Evolutionary conservation across 30 jellyfish, hydroid and myxozoan genomes (phyloP).

Genomic region (Turritopsis dohrnii): DNA sequence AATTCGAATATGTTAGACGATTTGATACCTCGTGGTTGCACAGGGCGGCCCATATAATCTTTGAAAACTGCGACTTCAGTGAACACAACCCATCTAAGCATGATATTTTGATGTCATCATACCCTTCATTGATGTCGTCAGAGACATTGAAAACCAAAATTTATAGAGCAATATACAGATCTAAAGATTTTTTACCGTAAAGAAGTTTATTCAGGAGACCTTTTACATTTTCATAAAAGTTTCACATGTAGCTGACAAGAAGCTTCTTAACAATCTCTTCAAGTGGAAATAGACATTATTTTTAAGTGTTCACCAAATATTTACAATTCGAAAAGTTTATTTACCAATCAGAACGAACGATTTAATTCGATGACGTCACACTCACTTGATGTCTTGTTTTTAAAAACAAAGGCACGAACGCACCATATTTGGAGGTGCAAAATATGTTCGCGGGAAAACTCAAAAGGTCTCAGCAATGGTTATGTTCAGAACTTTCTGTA

Average conservation of each 20-base stretch:
- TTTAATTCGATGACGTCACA: background rate
- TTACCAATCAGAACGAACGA: background rate
- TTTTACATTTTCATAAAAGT: background rate
- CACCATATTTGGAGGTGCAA: background rate
- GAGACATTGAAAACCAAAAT: background rate
- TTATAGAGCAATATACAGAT: background rate
- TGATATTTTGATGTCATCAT: background rate
- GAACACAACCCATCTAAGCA: background rate
- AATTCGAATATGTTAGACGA: background rate
- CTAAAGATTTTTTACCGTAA: too few species aligned
- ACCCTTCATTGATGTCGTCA: background rate
- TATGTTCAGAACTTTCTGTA: too few species aligned
- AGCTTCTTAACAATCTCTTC: background rate
- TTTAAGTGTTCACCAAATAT: background rate
- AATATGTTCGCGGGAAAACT: background rate
- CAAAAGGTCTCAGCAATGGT: too few species aligned
- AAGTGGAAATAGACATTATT: background rate
- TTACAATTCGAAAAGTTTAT: background rate
- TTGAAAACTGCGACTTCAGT: background rate
- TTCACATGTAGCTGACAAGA: background rate
- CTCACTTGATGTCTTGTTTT: background rate
- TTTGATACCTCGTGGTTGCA: too few species aligned
- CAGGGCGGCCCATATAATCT: too few species aligned
- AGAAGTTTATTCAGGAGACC: too few species aligned
- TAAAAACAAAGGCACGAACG: background rate